Evolutionary conservation across 2,888 invertebrate genomes (phyloP).

Genomic region (Bembecia ichneumoniformis): DNA sequence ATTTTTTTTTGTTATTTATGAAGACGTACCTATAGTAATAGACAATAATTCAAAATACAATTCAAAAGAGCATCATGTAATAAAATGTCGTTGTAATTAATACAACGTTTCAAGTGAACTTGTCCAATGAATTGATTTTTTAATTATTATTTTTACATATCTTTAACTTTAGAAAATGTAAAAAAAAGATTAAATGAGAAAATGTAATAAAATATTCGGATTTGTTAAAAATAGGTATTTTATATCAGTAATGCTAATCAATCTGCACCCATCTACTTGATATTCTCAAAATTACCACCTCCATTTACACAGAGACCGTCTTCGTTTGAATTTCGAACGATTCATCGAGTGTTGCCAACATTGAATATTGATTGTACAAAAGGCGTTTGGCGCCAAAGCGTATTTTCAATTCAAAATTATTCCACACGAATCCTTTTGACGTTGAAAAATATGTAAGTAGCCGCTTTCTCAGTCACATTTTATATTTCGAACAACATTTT

Average conservation of each 20-base stretch:
- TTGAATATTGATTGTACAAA: slow-evolving; percentile 74
- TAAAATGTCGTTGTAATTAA: no score
- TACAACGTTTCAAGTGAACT: no score
- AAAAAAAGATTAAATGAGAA: no score
- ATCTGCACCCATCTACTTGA: neutral
- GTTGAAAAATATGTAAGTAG: slow-evolving; percentile 71
- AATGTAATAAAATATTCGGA: no score
- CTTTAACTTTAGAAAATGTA: no score
- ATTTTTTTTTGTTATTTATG: no score
- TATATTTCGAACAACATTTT: slow-evolving; percentile 41
- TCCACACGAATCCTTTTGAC: slow-evolving; percentile 66
- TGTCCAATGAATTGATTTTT: no score
- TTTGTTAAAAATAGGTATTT: no score
- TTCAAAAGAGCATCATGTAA: no score
- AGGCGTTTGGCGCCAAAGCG: slow-evolving; percentile 66
- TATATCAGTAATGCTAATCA: neutral
- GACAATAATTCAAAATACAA: no score
- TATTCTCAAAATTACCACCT: neutral
- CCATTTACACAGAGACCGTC: slow-evolving; percentile 21
- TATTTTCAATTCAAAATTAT: slow-evolving; percentile 72
- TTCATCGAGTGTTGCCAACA: slow-evolving; percentile 57
- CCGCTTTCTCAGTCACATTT: slow-evolving; percentile 62
- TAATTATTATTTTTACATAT: no score
- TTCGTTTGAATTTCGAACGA: slow-evolving; percentile 49
- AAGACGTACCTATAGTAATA: no score